phyloP scores from a whole-genome alignment of 2,113 vertebrate genomes.

The Tringa solitaria region DNA sequence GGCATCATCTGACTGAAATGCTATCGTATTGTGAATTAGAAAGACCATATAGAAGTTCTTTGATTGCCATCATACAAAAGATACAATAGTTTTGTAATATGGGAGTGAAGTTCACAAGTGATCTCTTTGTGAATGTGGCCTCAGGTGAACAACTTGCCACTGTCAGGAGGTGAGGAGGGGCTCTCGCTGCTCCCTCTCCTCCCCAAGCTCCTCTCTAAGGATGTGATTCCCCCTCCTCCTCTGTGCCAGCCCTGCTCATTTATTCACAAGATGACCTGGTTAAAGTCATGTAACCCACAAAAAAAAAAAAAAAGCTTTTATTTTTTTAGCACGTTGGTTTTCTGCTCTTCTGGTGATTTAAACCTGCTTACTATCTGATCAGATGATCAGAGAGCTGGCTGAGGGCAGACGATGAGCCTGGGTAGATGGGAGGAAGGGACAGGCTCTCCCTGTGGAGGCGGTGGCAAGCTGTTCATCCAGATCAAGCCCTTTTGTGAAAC shows the following conservation, averaged over 20 bases:
- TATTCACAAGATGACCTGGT: neutral
- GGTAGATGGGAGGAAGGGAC: neutral
- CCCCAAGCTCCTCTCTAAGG: neutral
- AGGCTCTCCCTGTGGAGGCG: neutral
- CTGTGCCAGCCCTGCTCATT: neutral
- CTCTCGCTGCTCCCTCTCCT: neutral
- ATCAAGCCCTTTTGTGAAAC: constrained; percentile 6
- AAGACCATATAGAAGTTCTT: neutral
- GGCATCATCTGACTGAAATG: neutral
- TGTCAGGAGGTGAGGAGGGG: neutral
- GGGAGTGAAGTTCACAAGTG: neutral
- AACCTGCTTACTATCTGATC: neutral
- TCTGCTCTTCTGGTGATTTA: neutral
- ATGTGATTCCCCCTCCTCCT: neutral
- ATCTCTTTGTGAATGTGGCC: fast-evolving
- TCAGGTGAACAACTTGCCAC: neutral
- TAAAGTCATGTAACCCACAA: neutral
- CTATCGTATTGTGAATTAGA: neutral
- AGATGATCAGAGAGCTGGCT: neutral
- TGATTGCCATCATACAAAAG: neutral
- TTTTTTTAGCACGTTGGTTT: neutral
- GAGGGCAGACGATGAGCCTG: neutral
- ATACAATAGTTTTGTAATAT: neutral
- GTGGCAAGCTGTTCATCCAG: constrained; percentile 5
- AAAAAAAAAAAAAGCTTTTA: neutral